Conservation (phyloP, 2,113 vertebrate species). For the pig (Sus scrofa) region T2T-Sscrofa CM000819.6:18455001-18455500, state of each 20-base stretch:
- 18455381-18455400: background rate
- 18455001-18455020: background rate
- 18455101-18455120: background rate
- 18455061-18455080: background rate
- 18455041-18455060: background rate
- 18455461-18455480: background rate
- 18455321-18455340: background rate
- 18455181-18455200: background rate
- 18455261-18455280: background rate
- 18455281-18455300: background rate
- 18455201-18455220: background rate
- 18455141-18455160: slow-evolving; percentile 34
- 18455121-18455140: background rate
- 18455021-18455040: background rate
- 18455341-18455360: background rate
- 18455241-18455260: background rate
- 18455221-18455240: background rate
- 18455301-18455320: background rate
- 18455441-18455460: background rate
- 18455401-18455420: background rate
- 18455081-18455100: background rate
- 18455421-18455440: background rate
- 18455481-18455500: background rate
- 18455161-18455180: background rate
- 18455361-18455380: background rate